Evolutionary conservation across 2,888 invertebrate species (phyloP), one percentile per base, ranked within the genome.

Genomic region (Ethmia dodecea): DNA sequence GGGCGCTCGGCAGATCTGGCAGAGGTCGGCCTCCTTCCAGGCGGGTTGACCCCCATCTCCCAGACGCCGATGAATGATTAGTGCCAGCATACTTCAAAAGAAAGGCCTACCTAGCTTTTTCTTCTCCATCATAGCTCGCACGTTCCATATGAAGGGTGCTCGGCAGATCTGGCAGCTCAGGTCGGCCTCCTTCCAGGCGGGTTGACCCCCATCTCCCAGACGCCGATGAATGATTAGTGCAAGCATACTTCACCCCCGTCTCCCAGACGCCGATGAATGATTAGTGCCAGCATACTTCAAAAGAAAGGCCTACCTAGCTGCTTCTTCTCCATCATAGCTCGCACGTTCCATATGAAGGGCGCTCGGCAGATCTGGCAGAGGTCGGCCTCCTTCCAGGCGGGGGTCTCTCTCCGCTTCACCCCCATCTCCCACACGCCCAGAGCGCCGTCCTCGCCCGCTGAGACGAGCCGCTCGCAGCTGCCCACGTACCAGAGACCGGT

Each of bases 261-360:
- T 97, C 95, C 98, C 98, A 98, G 55, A 96, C 94, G 10, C 97
- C 95, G n/a, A n/a, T n/a, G n/a, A n/a, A n/a, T n/a, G n/a, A n/a
- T n/a, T n/a, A n/a, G n/a, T n/a, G n/a, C n/a, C n/a, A 3, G 3
- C n/a, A 20, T 18, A 18, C 18, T 18, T 8, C 20, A 9, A 9
- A 11, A 10, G 10, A 8, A n/a, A 16, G 20, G 14, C 53, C 41
- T 41, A 87, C 89, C 89, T 34, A 99, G 87, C 67, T 95, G 96
- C 62, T 95, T 93, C 78, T 95, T 95, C 76, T 98, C 97, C 94
- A 99, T 97, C 98, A 99, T 99, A 8, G 96, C 96, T 45, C 95
- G 91, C 33, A 99, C 90, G 79, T 99, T 99, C 99, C 99, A 99
- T 80, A 99, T 99, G 86, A 99, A 99, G 13, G 99, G 99, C 40